Evolutionary conservation across 92 coral and sea anemone species (phyloP).

Genomic region (Anthopleura xanthogrammica): DNA sequence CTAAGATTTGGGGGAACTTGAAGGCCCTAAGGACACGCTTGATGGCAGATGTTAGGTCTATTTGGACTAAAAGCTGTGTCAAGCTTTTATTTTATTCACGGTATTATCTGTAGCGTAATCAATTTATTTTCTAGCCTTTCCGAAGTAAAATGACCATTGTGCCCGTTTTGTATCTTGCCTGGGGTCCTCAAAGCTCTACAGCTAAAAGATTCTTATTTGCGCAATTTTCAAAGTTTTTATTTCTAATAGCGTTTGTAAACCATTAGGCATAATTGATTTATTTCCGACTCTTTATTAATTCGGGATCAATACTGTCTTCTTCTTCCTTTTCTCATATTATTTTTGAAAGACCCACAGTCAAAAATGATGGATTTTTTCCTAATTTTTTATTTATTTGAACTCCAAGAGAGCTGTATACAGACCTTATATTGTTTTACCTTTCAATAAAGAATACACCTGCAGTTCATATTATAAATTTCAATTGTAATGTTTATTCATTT

Average conservation of each 20-base stretch:
- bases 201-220: neutral
- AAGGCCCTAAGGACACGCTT: neutral
- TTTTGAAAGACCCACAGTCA: neutral
- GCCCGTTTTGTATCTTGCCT: neutral
- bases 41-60: neutral
- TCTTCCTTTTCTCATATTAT: neutral
- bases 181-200: neutral
- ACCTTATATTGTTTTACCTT: too few relatives aligned
- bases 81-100: neutral
- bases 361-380: neutral
- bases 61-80: neutral
- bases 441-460: neutral
- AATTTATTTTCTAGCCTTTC: neutral
- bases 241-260: neutral
- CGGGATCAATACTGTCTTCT: neutral
- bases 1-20: neutral
- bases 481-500: neutral
- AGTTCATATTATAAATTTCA: neutral
- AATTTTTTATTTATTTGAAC: neutral
- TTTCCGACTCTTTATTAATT: neutral
- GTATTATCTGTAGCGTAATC: neutral
- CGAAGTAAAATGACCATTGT: neutral
- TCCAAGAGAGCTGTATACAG: neutral
- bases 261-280: neutral
- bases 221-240: neutral